These are phyloP conservation scores for Porphyrio hochstetteri DNA, from an alignment of 2,113 vertebrate species.

Conservation along the genomic window DNA sequence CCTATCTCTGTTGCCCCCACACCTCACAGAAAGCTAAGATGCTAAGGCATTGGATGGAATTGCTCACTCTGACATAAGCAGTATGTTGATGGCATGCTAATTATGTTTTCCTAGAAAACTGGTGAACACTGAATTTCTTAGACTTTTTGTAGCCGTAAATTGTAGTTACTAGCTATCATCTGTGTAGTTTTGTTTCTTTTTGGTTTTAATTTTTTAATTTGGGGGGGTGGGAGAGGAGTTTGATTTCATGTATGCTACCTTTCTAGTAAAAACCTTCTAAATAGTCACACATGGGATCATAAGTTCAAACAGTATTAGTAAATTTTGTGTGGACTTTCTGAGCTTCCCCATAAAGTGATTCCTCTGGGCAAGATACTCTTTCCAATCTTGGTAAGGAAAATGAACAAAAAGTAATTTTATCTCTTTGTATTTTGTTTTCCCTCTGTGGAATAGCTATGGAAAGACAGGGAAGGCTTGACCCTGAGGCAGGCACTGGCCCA, in stretches of 20 bases:
- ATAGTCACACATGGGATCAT: background rate
- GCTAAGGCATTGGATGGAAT: background rate
- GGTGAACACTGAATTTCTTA: background rate
- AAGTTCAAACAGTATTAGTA: background rate
- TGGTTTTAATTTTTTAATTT: background rate
- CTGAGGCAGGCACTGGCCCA: background rate
- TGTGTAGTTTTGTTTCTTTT: background rate
- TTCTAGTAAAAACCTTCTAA: background rate
- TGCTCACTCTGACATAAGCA: background rate
- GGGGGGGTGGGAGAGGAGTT: background rate
- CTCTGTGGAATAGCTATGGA: slow-evolving; percentile 5
- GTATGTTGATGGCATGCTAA: background rate
- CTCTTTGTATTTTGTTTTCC: background rate
- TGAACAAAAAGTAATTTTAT: slow-evolving; percentile 30
- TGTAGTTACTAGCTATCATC: background rate
- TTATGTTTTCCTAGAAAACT: background rate
- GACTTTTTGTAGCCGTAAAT: background rate
- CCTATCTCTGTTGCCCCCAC: background rate
- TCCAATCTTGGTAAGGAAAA: background rate
- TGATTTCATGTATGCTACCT: background rate
- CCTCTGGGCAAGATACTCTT: background rate
- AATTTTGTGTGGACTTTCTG: background rate
- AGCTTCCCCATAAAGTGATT: background rate
- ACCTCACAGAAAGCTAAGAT: background rate
- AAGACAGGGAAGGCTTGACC: background rate